These are phyloP conservation scores for Apogon talboti DNA, from an alignment of 2,797 vertebrate species.

Conservation along the genomic window DNA sequence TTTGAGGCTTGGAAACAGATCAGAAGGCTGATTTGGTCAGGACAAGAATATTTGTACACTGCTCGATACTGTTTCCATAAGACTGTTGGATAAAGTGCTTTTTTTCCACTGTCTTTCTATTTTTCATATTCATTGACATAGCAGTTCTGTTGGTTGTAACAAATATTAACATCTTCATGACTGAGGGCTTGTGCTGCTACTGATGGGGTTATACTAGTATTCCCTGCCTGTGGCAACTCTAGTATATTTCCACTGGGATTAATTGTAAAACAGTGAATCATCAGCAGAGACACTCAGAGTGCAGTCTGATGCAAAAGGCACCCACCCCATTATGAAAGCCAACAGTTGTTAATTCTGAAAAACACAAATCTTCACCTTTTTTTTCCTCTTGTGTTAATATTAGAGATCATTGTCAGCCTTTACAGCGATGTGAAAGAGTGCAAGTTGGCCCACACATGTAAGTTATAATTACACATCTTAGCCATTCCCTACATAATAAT, in stretches of 20 bases:
- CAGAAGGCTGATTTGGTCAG: slow-evolving; percentile 67
- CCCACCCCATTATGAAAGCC: slow-evolving; percentile 25
- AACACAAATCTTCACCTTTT: slow-evolving; percentile 17
- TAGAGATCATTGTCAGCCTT: slow-evolving; percentile 33
- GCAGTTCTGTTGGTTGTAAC: slow-evolving; percentile 14
- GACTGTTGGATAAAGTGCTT: slow-evolving; percentile 24
- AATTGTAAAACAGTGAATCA: slow-evolving; percentile 56
- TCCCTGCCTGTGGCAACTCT: slow-evolving; percentile 32
- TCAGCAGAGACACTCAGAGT: slow-evolving; percentile 27
- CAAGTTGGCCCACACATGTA: slow-evolving; percentile 62
- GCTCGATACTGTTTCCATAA: slow-evolving; percentile 58
- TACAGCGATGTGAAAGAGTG: slow-evolving; percentile 37
- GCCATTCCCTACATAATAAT: slow-evolving; percentile 54
- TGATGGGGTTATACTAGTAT: slow-evolving; percentile 4
- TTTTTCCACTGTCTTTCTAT: slow-evolving; percentile 36
- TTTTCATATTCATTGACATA: slow-evolving; percentile 32
- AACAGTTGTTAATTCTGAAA: slow-evolving; percentile 24
- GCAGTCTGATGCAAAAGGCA: slow-evolving; percentile 21
- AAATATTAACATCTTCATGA: slow-evolving; percentile 39
- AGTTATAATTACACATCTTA: slow-evolving; percentile 70
- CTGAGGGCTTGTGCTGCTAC: neutral
- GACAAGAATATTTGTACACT: slow-evolving; percentile 60
- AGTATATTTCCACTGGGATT: slow-evolving; percentile 56
- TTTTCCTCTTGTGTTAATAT: slow-evolving; percentile 48
- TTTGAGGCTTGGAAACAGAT: slow-evolving; percentile 72